Conservation (phyloP, 2,888 invertebrate species). For the Meliscaeva auricollis region DNA sequence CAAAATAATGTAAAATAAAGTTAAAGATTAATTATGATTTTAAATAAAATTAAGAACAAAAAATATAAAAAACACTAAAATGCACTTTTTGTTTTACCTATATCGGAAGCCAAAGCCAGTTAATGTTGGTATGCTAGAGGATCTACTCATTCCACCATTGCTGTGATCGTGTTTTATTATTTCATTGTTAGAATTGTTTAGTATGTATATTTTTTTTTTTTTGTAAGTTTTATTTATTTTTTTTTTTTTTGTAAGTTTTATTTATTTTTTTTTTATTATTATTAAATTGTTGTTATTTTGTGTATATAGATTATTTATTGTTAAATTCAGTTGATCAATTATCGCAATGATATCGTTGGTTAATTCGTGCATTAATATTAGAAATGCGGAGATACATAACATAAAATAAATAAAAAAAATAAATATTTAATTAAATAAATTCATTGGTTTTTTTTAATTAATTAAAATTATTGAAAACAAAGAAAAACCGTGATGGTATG, state of each 20-base stretch:
- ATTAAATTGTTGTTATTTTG: conserved; percentile 69
- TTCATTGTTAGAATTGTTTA: conserved; percentile 74
- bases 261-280: conserved; percentile 50
- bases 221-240: conserved; percentile 43
- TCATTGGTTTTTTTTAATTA: conserved; percentile 15
- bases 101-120: conserved; percentile 83
- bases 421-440: conserved; percentile 52
- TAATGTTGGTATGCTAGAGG: conserved; percentile 95
- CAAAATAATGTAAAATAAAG: conserved; percentile 61
- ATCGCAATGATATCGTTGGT: conserved; percentile 67
- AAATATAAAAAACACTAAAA: conserved; percentile 15
- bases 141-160: conserved; percentile 92
- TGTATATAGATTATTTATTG: conserved; percentile 13
- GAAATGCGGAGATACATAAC: conserved; percentile 58
- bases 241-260: conserved; percentile 57
- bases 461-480: not conserved
- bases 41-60: conserved; percentile 33
- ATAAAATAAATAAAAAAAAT: conserved; percentile 52
- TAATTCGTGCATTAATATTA: conserved; percentile 67
- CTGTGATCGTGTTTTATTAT: conserved; percentile 82
- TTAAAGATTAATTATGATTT: conserved; percentile 52
- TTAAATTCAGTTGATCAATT: conserved; percentile 68
- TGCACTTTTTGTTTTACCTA: conserved; percentile 80
- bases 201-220: conserved; percentile 65
- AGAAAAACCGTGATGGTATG: conserved; percentile 18